Evolutionary conservation across 1,140 invertebrate genomes (phyloP).

Genomic region (Trachymyrmex cornetzi): DNA sequence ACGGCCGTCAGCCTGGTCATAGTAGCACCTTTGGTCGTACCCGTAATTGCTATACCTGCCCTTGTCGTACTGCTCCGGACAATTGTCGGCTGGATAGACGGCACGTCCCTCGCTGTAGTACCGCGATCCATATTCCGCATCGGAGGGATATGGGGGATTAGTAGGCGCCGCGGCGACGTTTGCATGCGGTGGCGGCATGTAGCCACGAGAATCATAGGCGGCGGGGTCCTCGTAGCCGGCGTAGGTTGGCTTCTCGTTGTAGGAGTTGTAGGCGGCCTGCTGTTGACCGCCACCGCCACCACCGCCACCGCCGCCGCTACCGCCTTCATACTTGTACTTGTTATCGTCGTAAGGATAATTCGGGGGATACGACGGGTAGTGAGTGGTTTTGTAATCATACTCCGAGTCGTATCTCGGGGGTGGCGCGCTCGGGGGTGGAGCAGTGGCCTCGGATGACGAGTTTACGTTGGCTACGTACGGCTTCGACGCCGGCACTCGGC

Average conservation of each 20-base stretch:
- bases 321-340: slow-evolving; percentile 83
- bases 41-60: slow-evolving; percentile 79
- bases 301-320: slow-evolving; percentile 1
- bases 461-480: slow-evolving; percentile 80
- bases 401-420: slow-evolving; percentile 79
- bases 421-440: slow-evolving; percentile 52
- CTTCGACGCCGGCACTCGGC: slow-evolving; percentile 83
- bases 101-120: slow-evolving; percentile 80
- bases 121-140: slow-evolving; percentile 78
- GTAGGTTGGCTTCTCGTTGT: slow-evolving; percentile 76
- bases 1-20: slow-evolving; percentile 76
- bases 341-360: slow-evolving; percentile 85
- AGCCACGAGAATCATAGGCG: slow-evolving; percentile 79
- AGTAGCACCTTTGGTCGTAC: slow-evolving; percentile 80
- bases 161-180: slow-evolving; percentile 54
- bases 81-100: slow-evolving; percentile 74
- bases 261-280: slow-evolving; percentile 68
- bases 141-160: slow-evolving; percentile 74
- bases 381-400: slow-evolving; percentile 86
- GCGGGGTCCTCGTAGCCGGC: slow-evolving; percentile 75
- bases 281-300: slow-evolving; percentile 9
- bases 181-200: slow-evolving; percentile 70
- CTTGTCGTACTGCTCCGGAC: slow-evolving; percentile 78
- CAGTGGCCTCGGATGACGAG: slow-evolving; percentile 78
- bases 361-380: slow-evolving; percentile 85